Percentiles rank a stretch among this genome's conserved stretches.
Conservation (phyloP, 2,888 invertebrate genomes). For the Drosophila leonis region DNA sequence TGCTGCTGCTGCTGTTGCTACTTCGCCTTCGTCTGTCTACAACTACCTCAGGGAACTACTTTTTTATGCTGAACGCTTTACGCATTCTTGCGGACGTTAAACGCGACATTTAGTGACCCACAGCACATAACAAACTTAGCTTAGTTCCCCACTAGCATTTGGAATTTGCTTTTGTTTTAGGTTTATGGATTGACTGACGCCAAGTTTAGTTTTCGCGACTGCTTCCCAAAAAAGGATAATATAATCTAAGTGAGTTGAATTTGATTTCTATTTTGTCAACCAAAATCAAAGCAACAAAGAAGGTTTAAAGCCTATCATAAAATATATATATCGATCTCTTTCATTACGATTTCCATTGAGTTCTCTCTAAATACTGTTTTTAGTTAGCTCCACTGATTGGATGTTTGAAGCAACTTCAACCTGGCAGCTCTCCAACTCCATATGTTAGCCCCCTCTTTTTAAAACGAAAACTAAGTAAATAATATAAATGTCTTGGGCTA, state of each 20-base stretch:
- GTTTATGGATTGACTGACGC: constrained; percentile 57
- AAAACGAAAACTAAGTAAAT: constrained; percentile 38
- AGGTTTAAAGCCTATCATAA: neutral
- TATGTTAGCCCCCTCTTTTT: neutral
- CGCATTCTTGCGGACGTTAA: constrained; percentile 64
- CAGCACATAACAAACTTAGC: constrained; percentile 26
- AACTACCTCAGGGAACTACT: constrained; percentile 34
- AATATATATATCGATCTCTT: no score
- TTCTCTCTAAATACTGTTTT: neutral
- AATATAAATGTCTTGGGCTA: constrained; percentile 45
- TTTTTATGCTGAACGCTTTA: constrained; percentile 78
- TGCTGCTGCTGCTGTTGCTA: neutral
- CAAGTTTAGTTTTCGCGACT: constrained; percentile 20
- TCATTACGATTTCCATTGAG: neutral
- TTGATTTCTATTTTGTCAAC: neutral
- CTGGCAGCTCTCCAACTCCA: neutral
- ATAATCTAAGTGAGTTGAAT: constrained; percentile 26
- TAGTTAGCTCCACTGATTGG: constrained; percentile 20
- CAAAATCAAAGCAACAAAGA: neutral
- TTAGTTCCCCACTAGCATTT: constrained; percentile 46
- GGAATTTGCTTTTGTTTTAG: constrained; percentile 50
- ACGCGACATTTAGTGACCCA: constrained; percentile 64
- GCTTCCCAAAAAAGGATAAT: constrained; percentile 61
- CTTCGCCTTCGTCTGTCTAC: constrained; percentile 25
- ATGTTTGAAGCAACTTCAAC: neutral